Evolutionary conservation across 2,888 invertebrate species (phyloP).

Genomic region (Dolomedes plantarius): DNA sequence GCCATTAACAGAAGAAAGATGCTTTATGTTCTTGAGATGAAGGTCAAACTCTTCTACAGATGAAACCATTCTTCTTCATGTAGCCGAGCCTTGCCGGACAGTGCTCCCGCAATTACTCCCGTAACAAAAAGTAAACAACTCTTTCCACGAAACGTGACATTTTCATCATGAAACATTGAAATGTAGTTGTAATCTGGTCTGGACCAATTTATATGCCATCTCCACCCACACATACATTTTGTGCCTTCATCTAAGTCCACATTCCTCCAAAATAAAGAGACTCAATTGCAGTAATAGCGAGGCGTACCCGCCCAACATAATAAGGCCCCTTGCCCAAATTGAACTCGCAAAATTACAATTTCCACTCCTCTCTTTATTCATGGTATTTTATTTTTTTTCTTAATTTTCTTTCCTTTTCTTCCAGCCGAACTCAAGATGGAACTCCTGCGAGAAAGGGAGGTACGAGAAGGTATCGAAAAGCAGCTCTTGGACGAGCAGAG

Average conservation of each 20-base stretch:
- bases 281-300: constrained; percentile 37
- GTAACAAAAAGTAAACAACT: neutral
- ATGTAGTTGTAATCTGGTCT: neutral
- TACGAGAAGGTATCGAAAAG: constrained; percentile 93
- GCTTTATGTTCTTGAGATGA: too few species aligned
- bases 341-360: constrained; percentile 48
- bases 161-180: constrained; percentile 2
- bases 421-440: constrained; percentile 97
- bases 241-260: neutral
- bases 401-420: constrained; percentile 77
- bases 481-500: constrained; percentile 95
- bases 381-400: constrained; percentile 32
- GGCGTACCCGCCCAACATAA: constrained; percentile 50
- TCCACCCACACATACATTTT: constrained; percentile 14
- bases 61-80: too few species aligned
- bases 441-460: constrained; percentile 92
- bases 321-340: constrained; percentile 44
- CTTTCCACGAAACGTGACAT: neutral
- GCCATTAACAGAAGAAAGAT: too few species aligned
- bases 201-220: constrained; percentile 4
- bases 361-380: constrained; percentile 64
- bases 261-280: constrained; percentile 15
- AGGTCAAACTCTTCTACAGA: too few species aligned
- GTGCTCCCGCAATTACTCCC: neutral
- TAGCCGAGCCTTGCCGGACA: too few species aligned